Evolutionary conservation across 92 coral and sea anemone genomes (phyloP).

Genomic region (Umimayanthus chanpuru): DNA sequence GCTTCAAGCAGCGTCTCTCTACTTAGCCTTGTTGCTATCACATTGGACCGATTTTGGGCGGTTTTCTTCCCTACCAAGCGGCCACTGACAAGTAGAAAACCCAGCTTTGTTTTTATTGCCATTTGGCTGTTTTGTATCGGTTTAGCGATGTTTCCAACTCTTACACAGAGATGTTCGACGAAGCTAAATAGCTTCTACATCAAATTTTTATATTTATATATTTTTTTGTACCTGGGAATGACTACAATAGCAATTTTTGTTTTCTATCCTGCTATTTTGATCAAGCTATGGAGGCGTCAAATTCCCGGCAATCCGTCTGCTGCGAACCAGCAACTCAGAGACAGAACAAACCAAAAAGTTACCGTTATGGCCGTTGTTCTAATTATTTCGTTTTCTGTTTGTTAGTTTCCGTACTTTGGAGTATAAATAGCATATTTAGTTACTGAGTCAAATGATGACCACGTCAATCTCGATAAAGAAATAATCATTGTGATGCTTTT

Average conservation of each 20-base stretch:
- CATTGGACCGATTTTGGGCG: not conserved
- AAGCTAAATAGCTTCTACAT: no score
- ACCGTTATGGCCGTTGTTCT: not conserved
- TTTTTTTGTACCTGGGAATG: not conserved
- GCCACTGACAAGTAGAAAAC: not conserved
- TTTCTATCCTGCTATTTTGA: conserved; percentile 1
- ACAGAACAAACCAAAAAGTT: not conserved
- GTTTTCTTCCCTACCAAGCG: not conserved
- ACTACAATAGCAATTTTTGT: not conserved
- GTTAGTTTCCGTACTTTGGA: not conserved
- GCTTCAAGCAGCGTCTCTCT: not conserved
- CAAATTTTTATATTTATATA: not conserved
- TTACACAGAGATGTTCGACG: not conserved
- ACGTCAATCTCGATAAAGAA: no score
- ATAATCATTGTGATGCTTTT: not conserved
- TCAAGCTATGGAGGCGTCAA: not conserved
- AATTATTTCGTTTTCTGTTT: not conserved
- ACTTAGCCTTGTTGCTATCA: not conserved
- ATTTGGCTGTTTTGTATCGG: not conserved
- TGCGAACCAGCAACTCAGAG: conserved; percentile 9
- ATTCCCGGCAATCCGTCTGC: not conserved
- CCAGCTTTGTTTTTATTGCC: not conserved
- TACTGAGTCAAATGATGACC: no score
- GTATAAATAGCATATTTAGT: not conserved
- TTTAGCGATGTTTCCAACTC: not conserved